Evolutionary conservation across 1,140 invertebrate genomes (phyloP).

Genomic region (Lepidotrigona ventralis): DNA sequence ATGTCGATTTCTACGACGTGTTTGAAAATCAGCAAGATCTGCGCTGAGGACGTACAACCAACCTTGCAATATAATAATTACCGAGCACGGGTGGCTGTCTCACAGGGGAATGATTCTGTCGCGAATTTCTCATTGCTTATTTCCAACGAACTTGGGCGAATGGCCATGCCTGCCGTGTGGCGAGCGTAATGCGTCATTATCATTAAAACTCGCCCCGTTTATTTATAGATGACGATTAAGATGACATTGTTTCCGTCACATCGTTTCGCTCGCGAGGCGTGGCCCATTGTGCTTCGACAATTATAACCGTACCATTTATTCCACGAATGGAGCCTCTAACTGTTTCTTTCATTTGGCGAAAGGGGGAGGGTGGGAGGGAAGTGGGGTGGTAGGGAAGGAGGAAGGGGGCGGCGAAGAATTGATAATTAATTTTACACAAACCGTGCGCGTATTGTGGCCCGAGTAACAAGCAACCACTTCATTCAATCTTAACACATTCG

Average conservation of each 20-base stretch:
- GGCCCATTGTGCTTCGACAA: slow-evolving; percentile 44
- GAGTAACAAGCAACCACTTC: slow-evolving; percentile 42
- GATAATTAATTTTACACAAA: slow-evolving; percentile 52
- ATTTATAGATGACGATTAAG: slow-evolving; percentile 51
- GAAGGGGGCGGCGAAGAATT: slow-evolving; percentile 14
- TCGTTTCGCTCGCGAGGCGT: slow-evolving; percentile 41
- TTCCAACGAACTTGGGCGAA: slow-evolving; percentile 11
- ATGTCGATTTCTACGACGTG: too few species aligned
- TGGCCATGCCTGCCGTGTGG: neutral
- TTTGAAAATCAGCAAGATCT: too few species aligned
- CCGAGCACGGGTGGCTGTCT: neutral
- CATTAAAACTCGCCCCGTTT: slow-evolving; percentile 40
- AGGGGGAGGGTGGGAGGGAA: too few species aligned
- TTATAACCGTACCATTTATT: slow-evolving; percentile 52
- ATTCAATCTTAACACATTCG: slow-evolving; percentile 44
- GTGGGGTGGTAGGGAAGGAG: too few species aligned
- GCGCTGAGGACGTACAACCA: too few species aligned
- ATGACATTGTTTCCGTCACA: slow-evolving; percentile 48
- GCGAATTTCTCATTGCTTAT: slow-evolving; percentile 25
- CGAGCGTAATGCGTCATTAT: slow-evolving; percentile 40
- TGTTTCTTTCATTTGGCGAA: slow-evolving; percentile 26
- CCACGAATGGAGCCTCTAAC: slow-evolving; percentile 47
- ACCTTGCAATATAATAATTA: too few species aligned
- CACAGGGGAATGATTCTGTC: neutral
- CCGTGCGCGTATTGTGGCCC: slow-evolving; percentile 25